Evolutionary conservation across 2,888 invertebrate species (phyloP).

Genomic region (Taphrorychus bicolor): DNA sequence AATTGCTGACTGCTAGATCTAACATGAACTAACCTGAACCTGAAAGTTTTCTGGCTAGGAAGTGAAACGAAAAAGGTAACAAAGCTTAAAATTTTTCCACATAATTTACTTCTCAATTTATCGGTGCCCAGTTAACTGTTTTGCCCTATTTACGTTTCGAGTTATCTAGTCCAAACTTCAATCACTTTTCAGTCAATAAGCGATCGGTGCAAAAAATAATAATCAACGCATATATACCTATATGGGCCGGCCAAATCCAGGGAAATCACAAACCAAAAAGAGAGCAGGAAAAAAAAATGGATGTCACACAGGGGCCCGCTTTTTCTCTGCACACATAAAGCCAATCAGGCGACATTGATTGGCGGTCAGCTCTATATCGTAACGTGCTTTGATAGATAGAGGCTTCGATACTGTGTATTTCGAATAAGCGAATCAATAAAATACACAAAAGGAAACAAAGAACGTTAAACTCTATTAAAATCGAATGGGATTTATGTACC

Average conservation of each 20-base stretch:
- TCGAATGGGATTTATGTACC: neutral
- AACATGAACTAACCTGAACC: too few species aligned
- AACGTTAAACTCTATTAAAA: slow-evolving; percentile 2
- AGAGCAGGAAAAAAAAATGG: slow-evolving; percentile 2
- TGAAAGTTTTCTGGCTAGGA: too few species aligned
- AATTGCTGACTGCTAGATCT: too few species aligned
- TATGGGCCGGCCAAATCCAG: neutral
- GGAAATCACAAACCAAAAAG: slow-evolving; percentile 1
- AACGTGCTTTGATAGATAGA: slow-evolving; percentile 19
- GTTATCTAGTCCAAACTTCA: too few species aligned
- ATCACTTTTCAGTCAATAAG: too few species aligned
- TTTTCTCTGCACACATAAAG: slow-evolving; percentile 11
- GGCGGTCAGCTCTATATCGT: slow-evolving; percentile 24
- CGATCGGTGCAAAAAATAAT: neutral
- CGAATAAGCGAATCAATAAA: slow-evolving; percentile 9
- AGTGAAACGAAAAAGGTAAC: too few species aligned
- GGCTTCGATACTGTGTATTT: slow-evolving; percentile 1
- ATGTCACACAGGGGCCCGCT: slow-evolving; percentile 7
- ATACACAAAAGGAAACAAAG: slow-evolving; percentile 4
- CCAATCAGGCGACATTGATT: slow-evolving; percentile 33
- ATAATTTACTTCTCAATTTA: too few species aligned
- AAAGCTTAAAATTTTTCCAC: too few species aligned
- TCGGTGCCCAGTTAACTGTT: too few species aligned
- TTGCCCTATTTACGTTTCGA: too few species aligned
- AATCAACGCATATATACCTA: neutral